Evolutionary conservation across 2,888 invertebrate genomes (phyloP), one percentile per base, ranked within the genome.

Genomic region (Acronicta leporina): DNA sequence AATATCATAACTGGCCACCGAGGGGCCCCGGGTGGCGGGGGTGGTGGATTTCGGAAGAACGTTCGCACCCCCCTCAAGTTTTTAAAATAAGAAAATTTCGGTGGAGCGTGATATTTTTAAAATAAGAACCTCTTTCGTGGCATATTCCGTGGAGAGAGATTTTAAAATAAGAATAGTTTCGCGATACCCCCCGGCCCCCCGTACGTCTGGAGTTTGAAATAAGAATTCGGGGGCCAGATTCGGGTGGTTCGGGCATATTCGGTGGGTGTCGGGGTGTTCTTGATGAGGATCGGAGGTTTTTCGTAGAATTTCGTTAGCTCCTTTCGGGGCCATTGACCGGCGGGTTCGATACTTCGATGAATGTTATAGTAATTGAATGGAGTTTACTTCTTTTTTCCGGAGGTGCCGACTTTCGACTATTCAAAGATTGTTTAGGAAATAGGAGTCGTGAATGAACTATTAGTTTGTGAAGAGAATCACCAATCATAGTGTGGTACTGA

Each of bases 121-220:
- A 94, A 93, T 92, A 92, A 93, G 90, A 92, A 92, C 90, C 91
- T 92, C 92, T 92, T 91, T 92, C 92, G 93, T 90, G 92, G 91
- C 92, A 92, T 93, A 93, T 93, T 94, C 94, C 94, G 92, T 91
- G 89, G 93, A 92, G 93, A 92, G 90, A 92, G 92, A 92, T 94
- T 94, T 92, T 94, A 92, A 94, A 94, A 94, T 93, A 93, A 94
- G 93, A 94, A 94, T 94, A 94, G 94, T 94, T 94, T 93, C 88
- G 91, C 91, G 90, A 91, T 91, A 88, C 90, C 91, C 90, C 90
- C 84, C 79, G 61, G 71, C 55, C 82, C 81, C 83, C 84, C 79
- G 78, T 81, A 82, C 90, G 94, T 93, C 94, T 94, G 93, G 94
- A 91, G 94, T 90, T 91, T 89, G 92, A 90, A 92, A 92, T 92